Base-by-base conservation (phyloP, 2,888 invertebrate species). In the Clanis bilineata region DNA sequence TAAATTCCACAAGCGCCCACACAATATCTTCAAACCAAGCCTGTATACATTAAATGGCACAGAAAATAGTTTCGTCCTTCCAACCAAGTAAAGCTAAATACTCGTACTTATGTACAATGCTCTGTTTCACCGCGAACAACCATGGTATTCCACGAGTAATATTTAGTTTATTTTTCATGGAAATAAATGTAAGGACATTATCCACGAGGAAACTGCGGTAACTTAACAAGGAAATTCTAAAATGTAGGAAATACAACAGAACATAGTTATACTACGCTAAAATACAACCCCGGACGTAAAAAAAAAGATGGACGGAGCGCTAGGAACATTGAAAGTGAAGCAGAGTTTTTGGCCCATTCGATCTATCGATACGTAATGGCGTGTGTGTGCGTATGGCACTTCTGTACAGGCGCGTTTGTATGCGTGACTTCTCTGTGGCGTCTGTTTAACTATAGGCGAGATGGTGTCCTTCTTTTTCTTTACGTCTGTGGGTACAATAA, bases 1-100 rank as follows among this genome's bases (percentile, higher is more conserved):
- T 32, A 32, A 32, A 51, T 51, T 51, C 51, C 51, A 32, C 28
- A 21, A 4, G 18, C 51, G 32, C 32, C 51, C 51, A 51, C 51
- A 32, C 51, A 32, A 51, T 3, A 47, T 47, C 47, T 18, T 18
- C 51, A 51, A 28, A 41, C 41, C 41, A 41, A 41, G 41, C 41
- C 18, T 41, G 41, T 41, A 9, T 36, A 41, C 41, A 41, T 41
- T 41, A 41, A 41, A 41, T 18, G 41, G 18, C 41, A 41, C 41
- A 41, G 41, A 41, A 41, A 41, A 41, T 41, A 41, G 41, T 41
- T 41, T 2, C 18, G 41, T 41, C 41, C 41, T 41, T 18, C 9
- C 36, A 36, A 41, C 18, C 41, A 41, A 41, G 41, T 41, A 4
- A 41, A 41, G 18, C 41, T 41, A 41, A 41, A 41, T 41, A 41